Percentiles rank a stretch among this genome's conserved stretches.
phyloP scores from a whole-genome alignment of 2,113 vertebrate species.

The Heterotis niloticus region DNA sequence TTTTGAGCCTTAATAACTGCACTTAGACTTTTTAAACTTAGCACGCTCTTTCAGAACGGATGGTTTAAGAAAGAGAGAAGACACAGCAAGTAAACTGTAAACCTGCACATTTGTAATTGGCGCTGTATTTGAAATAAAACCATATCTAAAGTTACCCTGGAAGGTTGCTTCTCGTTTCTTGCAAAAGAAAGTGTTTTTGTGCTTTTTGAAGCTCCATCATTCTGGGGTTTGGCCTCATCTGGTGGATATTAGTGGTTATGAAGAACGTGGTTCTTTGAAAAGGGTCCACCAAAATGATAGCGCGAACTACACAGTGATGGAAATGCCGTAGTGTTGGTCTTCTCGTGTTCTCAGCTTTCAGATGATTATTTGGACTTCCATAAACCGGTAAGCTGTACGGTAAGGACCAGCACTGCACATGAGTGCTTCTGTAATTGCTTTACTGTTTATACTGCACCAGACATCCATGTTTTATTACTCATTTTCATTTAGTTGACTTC shows the following conservation, averaged over 20 bases:
- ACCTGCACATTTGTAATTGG: neutral
- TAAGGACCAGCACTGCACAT: neutral
- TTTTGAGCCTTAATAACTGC: neutral
- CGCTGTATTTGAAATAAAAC: slow-evolving; percentile 27
- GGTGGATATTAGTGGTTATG: slow-evolving; percentile 74
- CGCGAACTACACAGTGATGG: slow-evolving; percentile 56
- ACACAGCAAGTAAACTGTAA: neutral
- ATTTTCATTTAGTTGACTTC: too few species aligned
- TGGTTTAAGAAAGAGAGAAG: too few species aligned
- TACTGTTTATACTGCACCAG: too few species aligned
- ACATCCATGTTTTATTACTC: too few species aligned
- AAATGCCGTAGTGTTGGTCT: neutral
- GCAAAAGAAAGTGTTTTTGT: slow-evolving; percentile 66
- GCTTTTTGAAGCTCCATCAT: slow-evolving; percentile 66
- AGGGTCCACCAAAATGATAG: slow-evolving; percentile 64
- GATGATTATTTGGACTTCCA: neutral
- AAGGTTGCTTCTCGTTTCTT: slow-evolving; percentile 63
- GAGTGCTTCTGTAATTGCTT: neutral
- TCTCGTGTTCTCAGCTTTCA: neutral
- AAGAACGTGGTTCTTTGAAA: slow-evolving; percentile 71
- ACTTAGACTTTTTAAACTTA: too few species aligned
- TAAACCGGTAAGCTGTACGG: neutral
- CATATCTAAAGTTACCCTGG: slow-evolving; percentile 50
- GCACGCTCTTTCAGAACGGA: too few species aligned
- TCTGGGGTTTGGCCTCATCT: slow-evolving; percentile 70